These are phyloP conservation scores for Craniophora ligustri DNA, from an alignment of 2,888 invertebrate species.

Conservation along the genomic window DNA sequence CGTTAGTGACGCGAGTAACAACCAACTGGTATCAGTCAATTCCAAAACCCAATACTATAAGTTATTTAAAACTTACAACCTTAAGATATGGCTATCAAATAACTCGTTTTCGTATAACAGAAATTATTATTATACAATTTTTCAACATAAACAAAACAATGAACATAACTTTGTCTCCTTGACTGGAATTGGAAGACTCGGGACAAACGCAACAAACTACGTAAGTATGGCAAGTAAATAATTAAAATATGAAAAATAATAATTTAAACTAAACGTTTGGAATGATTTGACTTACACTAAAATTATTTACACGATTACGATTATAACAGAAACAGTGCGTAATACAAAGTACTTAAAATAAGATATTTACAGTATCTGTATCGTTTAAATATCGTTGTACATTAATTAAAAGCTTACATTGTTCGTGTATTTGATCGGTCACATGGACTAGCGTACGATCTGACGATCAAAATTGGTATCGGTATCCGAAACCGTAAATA, in stretches of 20 bases:
- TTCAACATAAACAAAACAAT: slow-evolving; percentile 84
- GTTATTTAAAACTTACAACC: slow-evolving; percentile 53
- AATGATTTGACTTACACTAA: slow-evolving; percentile 78
- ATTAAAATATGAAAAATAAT: slow-evolving; percentile 82
- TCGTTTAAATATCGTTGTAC: slow-evolving; percentile 59
- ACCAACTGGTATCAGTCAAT: slow-evolving; percentile 35
- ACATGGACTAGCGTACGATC: slow-evolving; percentile 47
- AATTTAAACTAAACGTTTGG: slow-evolving; percentile 85
- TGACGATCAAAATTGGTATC: slow-evolving; percentile 28
- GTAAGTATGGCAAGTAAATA: slow-evolving; percentile 85
- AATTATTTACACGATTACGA: slow-evolving; percentile 81
- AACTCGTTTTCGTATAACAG: slow-evolving; percentile 74
- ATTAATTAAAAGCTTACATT: slow-evolving; percentile 38
- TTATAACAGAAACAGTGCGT: slow-evolving; percentile 80
- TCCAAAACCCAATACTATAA: slow-evolving; percentile 34
- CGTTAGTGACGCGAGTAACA: slow-evolving; percentile 25
- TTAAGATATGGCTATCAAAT: slow-evolving; percentile 63
- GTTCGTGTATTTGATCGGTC: slow-evolving; percentile 43
- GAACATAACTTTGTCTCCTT: slow-evolving; percentile 73
- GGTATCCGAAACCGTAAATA: slow-evolving; percentile 39
- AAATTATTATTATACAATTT: slow-evolving; percentile 76
- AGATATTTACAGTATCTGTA: slow-evolving; percentile 64
- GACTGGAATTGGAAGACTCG: slow-evolving; percentile 81
- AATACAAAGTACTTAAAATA: slow-evolving; percentile 63
- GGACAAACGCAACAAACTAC: slow-evolving; percentile 77